phyloP scores from a whole-genome alignment of 1,140 invertebrate genomes.

The Zaprionus gabonicus region DNA sequence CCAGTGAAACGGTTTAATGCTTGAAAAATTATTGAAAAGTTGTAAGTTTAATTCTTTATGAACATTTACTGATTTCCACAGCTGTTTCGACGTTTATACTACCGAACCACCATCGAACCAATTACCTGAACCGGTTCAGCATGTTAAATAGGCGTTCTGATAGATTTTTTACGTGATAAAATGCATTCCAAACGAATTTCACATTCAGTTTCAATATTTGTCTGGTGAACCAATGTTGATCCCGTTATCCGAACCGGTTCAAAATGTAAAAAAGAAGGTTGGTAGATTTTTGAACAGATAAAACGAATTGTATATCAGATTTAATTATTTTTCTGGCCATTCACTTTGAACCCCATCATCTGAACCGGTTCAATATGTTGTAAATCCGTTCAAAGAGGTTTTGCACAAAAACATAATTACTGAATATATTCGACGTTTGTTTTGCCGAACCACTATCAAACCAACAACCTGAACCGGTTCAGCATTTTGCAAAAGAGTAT shows the following conservation, averaged over 20 bases:
- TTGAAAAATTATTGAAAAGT: neutral
- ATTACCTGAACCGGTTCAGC: neutral
- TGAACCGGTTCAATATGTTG: neutral
- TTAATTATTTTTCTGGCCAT: no score
- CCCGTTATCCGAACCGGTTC: neutral
- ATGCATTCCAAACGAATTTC: no score
- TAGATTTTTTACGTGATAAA: no score
- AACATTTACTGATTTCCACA: neutral
- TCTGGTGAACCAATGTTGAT: neutral
- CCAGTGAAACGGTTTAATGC: neutral
- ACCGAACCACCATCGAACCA: neutral
- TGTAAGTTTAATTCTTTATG: neutral
- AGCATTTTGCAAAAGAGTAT: neutral
- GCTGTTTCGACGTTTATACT: neutral
- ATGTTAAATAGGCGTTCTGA: neutral
- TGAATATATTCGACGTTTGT: neutral
- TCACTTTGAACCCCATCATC: no score
- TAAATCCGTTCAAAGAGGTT: neutral
- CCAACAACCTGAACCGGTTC: neutral
- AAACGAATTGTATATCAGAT: no score
- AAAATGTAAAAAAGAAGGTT: no score
- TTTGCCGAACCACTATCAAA: neutral
- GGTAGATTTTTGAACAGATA: no score
- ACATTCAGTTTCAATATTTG: neutral
- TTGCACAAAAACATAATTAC: neutral